phyloP scores from a whole-genome alignment of 2,113 vertebrate genomes.

The Erythrocercus mccallii region DNA sequence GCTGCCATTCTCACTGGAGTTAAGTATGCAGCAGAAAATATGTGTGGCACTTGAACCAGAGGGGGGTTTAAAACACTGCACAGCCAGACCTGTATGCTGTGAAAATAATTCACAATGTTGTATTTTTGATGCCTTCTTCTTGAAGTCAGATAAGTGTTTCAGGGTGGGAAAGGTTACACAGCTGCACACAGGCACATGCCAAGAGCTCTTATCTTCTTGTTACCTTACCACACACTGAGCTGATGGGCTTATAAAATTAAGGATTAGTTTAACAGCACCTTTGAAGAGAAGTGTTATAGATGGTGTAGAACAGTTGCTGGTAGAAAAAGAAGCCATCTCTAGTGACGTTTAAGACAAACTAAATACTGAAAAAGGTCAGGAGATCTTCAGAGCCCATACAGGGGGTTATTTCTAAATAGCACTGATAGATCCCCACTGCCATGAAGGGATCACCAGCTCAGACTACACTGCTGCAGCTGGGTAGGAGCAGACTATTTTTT shows the following conservation, averaged over 20 bases:
- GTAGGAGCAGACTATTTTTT: background rate
- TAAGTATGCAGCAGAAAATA: slow-evolving; percentile 23
- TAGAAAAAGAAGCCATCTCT: background rate
- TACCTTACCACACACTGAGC: background rate
- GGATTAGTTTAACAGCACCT: background rate
- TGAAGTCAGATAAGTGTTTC: slow-evolving; percentile 8
- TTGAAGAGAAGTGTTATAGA: background rate
- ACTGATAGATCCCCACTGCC: background rate
- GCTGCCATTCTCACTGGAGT: slow-evolving; percentile 31
- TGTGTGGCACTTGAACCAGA: slow-evolving; percentile 34
- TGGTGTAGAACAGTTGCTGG: background rate
- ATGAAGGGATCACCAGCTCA: background rate
- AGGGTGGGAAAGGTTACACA: slow-evolving; percentile 29
- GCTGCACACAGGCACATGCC: background rate
- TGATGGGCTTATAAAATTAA: slow-evolving; percentile 21
- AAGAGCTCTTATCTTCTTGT: slow-evolving; percentile 16
- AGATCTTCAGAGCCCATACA: background rate
- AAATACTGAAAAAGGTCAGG: background rate
- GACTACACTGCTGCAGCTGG: background rate
- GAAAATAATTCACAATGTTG: slow-evolving; percentile 31
- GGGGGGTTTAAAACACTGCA: background rate
- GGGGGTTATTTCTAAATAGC: background rate
- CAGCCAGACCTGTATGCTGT: background rate
- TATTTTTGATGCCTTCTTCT: slow-evolving; percentile 17
- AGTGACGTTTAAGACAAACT: background rate